Conservation (phyloP, 2,797 vertebrate species). For the Dipus sagitta region DNA sequence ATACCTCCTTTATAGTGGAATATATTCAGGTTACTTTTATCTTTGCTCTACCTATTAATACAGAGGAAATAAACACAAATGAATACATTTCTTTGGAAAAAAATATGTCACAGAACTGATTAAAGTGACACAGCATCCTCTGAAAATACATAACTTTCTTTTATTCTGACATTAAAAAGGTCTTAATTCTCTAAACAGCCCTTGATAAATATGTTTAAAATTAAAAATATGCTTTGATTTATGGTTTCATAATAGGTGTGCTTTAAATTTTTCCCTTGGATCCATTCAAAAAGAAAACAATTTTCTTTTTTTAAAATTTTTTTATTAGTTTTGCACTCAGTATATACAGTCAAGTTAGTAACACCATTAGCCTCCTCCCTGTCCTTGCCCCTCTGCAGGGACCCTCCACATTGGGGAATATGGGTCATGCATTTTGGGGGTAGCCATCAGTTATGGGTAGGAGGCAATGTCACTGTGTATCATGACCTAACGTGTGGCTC, state of each 20-base stretch:
- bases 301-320: neutral
- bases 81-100: constrained; percentile 33
- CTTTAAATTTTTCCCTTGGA: neutral
- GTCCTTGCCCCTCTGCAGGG: no score
- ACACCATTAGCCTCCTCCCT: no score
- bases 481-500: no score
- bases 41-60: constrained; percentile 24
- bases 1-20: constrained; percentile 41
- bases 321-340: no score
- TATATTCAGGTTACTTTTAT: constrained; percentile 60
- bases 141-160: constrained; percentile 67
- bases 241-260: constrained; percentile 39
- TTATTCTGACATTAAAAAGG: neutral
- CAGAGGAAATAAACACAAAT: constrained; percentile 31
- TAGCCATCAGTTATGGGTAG: no score
- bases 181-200: constrained; percentile 38
- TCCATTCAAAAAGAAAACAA: neutral
- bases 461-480: no score
- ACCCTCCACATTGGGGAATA: no score
- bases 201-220: constrained; percentile 65
- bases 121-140: constrained; percentile 65
- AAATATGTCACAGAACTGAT: constrained; percentile 52
- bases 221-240: constrained; percentile 68
- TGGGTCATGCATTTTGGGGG: no score
- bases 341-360: no score